These are phyloP conservation scores for Antheraea pernyi DNA, from an alignment of 1,140 invertebrate genomes.

Conservation along the genomic window DNA sequence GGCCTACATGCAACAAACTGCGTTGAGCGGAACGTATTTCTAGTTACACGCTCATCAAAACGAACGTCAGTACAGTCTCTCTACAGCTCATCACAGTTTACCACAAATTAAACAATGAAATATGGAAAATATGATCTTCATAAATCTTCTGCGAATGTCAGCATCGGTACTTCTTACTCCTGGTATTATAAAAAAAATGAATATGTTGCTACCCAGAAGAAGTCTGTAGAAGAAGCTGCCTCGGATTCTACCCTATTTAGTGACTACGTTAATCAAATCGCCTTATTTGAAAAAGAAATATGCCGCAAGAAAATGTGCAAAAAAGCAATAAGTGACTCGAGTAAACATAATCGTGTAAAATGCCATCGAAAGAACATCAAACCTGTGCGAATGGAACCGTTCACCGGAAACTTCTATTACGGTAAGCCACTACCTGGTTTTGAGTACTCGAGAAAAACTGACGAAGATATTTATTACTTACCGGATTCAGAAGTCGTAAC, in stretches of 20 bases:
- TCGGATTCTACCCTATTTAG: constrained; percentile 78
- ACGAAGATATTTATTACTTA: constrained; percentile 66
- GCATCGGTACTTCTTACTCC: constrained; percentile 71
- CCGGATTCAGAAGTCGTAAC: constrained; percentile 67
- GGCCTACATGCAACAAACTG: constrained; percentile 44
- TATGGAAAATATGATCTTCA: constrained; percentile 81
- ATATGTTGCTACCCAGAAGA: constrained; percentile 56
- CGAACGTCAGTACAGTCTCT: constrained; percentile 51
- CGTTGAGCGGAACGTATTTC: constrained; percentile 59
- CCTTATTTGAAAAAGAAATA: constrained; percentile 68
- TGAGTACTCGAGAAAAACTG: constrained; percentile 51
- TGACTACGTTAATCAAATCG: constrained; percentile 75
- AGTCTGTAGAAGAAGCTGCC: constrained; percentile 49
- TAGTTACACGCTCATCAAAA: constrained; percentile 51
- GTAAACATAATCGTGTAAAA: constrained; percentile 57
- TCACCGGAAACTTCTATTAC: constrained; percentile 71
- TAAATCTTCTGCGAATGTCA: constrained; percentile 76
- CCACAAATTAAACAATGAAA: constrained; percentile 72
- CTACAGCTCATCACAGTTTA: constrained; percentile 49
- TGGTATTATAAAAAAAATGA: constrained; percentile 75
- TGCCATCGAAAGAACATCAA: constrained; percentile 53
- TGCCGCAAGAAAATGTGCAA: constrained; percentile 51
- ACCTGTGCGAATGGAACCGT: constrained; percentile 64
- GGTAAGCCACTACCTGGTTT: constrained; percentile 66
- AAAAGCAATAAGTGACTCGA: constrained; percentile 59